phyloP scores from a whole-genome alignment of 2,113 vertebrate species.

The Hystrix cristata region DNA sequence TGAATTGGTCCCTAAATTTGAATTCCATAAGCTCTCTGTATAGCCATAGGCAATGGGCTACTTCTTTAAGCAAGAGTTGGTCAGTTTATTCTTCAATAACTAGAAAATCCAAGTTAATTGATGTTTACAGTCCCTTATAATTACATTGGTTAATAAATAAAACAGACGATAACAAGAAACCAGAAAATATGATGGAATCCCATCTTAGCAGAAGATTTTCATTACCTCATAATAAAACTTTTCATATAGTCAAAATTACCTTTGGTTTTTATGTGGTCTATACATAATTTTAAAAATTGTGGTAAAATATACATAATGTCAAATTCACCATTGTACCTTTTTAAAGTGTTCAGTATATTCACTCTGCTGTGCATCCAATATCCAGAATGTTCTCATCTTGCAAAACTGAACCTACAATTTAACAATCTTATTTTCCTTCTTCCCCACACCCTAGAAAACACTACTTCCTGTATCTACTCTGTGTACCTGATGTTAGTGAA shows the following conservation, averaged over 20 bases:
- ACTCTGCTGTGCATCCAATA: background rate
- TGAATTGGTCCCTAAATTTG: background rate
- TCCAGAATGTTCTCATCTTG: background rate
- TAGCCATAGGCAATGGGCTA: background rate
- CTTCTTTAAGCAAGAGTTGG: background rate
- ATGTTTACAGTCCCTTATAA: background rate
- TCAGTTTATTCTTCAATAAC: constrained; percentile 1
- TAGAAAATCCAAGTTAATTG: background rate
- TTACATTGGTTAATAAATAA: background rate
- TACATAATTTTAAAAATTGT: background rate
- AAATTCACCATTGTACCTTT: background rate
- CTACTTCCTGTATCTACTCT: background rate
- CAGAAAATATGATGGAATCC: background rate
- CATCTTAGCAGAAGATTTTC: background rate
- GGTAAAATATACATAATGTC: background rate
- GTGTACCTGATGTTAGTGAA: background rate
- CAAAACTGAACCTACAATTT: background rate
- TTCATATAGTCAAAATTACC: background rate
- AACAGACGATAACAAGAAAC: background rate
- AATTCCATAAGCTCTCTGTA: background rate
- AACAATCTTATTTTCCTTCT: background rate
- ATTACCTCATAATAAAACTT: background rate
- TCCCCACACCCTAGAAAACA: background rate
- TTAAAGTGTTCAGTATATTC: background rate
- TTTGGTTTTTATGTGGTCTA: background rate